Evolutionary conservation across 1,140 invertebrate genomes (phyloP).

Genomic region (Batillaria attramentaria): DNA sequence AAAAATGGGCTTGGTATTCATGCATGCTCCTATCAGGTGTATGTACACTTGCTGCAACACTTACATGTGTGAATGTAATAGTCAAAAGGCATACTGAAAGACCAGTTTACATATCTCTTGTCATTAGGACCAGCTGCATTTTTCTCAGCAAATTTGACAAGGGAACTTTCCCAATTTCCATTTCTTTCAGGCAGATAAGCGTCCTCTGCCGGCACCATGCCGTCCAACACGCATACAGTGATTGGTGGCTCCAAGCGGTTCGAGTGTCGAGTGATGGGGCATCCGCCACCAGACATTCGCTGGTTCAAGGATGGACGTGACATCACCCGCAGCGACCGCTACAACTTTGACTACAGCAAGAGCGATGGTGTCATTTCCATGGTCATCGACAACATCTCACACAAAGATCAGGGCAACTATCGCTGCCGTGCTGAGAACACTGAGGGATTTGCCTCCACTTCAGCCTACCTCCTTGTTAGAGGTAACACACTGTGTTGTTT

Average conservation of each 20-base stretch:
- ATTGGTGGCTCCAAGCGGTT: conserved; percentile 63
- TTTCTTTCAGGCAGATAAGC: background rate
- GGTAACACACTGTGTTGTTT: too few relatives aligned
- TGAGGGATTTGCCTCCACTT: conserved; percentile 65
- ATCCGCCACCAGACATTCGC: conserved; percentile 60
- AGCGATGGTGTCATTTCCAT: conserved; percentile 63
- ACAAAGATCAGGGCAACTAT: conserved; percentile 56
- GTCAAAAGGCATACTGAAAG: background rate
- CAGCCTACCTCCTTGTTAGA: conserved; percentile 64
- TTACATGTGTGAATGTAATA: background rate
- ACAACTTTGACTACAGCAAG: conserved; percentile 55
- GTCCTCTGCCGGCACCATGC: conserved; percentile 43
- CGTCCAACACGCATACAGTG: conserved; percentile 62
- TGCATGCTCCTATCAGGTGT: background rate
- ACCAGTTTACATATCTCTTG: background rate
- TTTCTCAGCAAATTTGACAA: background rate
- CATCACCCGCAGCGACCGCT: conserved; percentile 61
- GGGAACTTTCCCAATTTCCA: too few relatives aligned
- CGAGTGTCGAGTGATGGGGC: conserved; percentile 67
- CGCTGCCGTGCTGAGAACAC: conserved; percentile 66
- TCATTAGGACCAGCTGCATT: background rate
- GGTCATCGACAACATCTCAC: conserved; percentile 60
- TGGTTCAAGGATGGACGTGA: conserved; percentile 68
- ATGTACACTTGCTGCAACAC: background rate
- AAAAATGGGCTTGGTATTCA: background rate